Conservation (phyloP, 2,888 invertebrate species). For the Chrysodeixis includens region DNA sequence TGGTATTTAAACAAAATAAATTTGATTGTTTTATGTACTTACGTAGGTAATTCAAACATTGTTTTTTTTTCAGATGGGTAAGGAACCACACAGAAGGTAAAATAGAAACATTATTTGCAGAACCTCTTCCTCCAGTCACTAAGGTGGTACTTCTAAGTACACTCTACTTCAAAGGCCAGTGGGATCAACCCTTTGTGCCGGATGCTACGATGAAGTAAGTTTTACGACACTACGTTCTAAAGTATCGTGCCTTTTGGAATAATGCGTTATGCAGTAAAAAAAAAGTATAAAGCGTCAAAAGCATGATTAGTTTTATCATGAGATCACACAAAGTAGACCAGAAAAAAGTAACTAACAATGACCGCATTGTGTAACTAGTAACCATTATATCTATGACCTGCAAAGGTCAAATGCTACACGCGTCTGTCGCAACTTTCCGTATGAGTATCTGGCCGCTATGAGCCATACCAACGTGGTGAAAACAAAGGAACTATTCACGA, state of each 20-base stretch:
- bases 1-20: too few species aligned
- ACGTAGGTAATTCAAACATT: too few species aligned
- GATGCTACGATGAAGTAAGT: constrained; percentile 88
- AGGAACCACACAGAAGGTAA: constrained; percentile 89
- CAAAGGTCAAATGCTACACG: not conserved
- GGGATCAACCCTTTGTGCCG: constrained; percentile 91
- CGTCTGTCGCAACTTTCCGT: not conserved
- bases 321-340: not conserved
- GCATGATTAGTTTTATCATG: not conserved
- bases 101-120: constrained; percentile 89
- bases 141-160: constrained; percentile 91
- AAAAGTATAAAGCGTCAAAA: too few species aligned
- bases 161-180: constrained; percentile 92
- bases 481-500: not conserved
- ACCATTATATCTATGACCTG: not conserved
- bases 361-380: not conserved
- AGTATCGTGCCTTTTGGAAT: not conserved
- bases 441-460: not conserved
- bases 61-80: constrained; percentile 88
- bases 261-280: too few species aligned
- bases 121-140: constrained; percentile 87
- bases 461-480: not conserved
- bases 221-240: not conserved
- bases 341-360: not conserved
- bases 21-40: too few species aligned